Percentiles rank a stretch among this genome's conserved stretches.
These are phyloP conservation scores for Synergus laeviventris DNA, from an alignment of 2,888 invertebrate genomes.

Conservation along the genomic window DNA sequence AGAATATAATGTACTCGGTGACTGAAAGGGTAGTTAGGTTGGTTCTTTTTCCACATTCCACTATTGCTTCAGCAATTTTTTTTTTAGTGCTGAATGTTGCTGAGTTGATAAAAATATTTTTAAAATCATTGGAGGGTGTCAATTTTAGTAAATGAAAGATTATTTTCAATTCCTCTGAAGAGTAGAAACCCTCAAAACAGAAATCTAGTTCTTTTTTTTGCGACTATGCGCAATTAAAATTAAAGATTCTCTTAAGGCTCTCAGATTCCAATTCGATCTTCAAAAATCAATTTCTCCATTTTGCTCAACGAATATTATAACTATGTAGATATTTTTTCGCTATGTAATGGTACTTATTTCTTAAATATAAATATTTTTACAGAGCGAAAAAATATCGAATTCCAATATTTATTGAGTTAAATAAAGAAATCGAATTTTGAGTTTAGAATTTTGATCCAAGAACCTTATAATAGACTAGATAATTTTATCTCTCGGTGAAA, in stretches of 20 bases:
- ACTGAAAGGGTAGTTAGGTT: conserved; percentile 16
- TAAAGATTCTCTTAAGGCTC: neutral
- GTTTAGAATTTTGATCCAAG: no score
- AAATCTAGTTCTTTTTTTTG: neutral
- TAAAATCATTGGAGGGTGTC: neutral
- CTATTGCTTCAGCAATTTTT: conserved; percentile 11
- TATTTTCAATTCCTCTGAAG: neutral
- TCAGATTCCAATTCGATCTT: no score
- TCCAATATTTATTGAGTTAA: no score
- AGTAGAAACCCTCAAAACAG: neutral
- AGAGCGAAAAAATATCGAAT: no score
- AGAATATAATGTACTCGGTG: conserved; percentile 15
- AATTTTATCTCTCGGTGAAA: conserved; percentile 2
- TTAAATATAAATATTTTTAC: no score
- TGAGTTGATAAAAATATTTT: neutral
- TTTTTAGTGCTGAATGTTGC: neutral
- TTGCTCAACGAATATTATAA: no score
- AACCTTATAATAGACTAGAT: neutral
- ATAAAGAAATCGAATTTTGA: no score
- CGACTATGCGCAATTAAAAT: neutral
- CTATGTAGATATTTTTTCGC: no score
- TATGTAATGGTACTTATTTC: no score
- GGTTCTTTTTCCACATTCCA: conserved; percentile 35
- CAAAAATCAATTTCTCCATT: no score
- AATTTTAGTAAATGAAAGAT: neutral